Evolutionary conservation across 92 coral and sea anemone genomes (phyloP).

Genomic region (Epizoanthus rinbou): DNA sequence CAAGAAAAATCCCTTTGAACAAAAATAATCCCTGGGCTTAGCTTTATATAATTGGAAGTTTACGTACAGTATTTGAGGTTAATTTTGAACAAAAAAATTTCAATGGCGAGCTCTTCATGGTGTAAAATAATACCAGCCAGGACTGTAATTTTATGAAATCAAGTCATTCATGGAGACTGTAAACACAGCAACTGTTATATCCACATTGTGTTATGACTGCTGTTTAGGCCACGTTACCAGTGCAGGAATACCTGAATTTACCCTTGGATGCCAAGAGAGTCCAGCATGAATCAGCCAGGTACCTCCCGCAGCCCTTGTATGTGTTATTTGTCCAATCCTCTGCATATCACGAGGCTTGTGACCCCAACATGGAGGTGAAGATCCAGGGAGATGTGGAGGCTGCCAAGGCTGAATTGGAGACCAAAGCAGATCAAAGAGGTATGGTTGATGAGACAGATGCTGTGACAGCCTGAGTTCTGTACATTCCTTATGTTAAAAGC

Average conservation of each 20-base stretch:
- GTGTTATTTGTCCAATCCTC: slow-evolving; percentile 88
- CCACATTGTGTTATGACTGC: background rate
- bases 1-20: too few species aligned
- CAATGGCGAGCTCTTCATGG: too few species aligned
- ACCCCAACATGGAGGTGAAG: slow-evolving; percentile 71
- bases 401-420: slow-evolving; percentile 93
- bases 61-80: too few species aligned
- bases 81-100: background rate
- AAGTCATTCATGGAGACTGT: too few species aligned
- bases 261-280: slow-evolving; percentile 83
- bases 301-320: slow-evolving; percentile 86
- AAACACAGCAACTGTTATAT: too few species aligned
- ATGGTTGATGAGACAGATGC: background rate
- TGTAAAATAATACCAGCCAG: too few species aligned
- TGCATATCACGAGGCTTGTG: slow-evolving; percentile 95
- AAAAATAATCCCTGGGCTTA: too few species aligned
- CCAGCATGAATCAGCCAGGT: slow-evolving; percentile 93
- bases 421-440: slow-evolving; percentile 74
- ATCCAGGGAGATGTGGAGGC: slow-evolving; percentile 92
- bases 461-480: too few species aligned
- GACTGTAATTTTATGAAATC: too few species aligned
- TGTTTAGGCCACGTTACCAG: slow-evolving; percentile 89
- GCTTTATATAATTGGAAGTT: too few species aligned
- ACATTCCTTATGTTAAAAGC: too few species aligned
- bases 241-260: slow-evolving; percentile 89